A percentile compares a stretch with the other conserved stretches of the same genome.
phyloP scores from a whole-genome alignment of 2,113 vertebrate species.

The Saimiri boliviensis region DNA sequence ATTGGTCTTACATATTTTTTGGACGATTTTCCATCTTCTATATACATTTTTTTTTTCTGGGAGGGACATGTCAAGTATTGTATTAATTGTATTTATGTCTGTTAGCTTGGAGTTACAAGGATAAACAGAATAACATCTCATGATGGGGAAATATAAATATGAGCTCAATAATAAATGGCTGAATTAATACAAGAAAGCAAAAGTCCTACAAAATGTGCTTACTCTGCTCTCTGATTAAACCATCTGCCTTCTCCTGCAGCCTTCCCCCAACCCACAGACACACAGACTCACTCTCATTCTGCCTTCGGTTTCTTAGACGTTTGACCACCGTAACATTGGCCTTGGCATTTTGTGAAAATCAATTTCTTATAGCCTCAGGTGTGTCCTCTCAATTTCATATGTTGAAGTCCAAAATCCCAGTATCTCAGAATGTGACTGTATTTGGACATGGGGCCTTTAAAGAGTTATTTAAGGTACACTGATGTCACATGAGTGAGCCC shows the following conservation, averaged over 20 bases:
- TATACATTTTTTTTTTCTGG: neutral
- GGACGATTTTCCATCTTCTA: neutral
- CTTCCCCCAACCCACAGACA: neutral
- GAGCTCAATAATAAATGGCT: neutral
- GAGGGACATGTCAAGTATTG: neutral
- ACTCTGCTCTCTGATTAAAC: neutral
- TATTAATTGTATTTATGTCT: neutral
- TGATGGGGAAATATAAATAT: neutral
- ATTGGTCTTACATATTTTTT: neutral
- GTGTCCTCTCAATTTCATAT: neutral
- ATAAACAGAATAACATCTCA: neutral
- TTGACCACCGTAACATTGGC: rapidly evolving
- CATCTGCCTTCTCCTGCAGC: neutral
- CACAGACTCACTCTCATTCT: neutral
- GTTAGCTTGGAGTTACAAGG: neutral
- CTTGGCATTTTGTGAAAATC: neutral
- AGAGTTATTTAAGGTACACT: neutral
- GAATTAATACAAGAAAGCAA: neutral
- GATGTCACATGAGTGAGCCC: neutral
- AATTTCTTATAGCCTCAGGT: neutral
- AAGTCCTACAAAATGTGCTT: neutral
- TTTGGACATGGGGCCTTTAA: neutral
- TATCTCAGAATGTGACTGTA: neutral
- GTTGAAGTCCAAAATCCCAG: neutral
- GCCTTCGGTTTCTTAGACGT: neutral